These are phyloP conservation scores for Bothrops jararaca DNA, from an alignment of 2,113 vertebrate species.

Conservation along the genomic window DNA sequence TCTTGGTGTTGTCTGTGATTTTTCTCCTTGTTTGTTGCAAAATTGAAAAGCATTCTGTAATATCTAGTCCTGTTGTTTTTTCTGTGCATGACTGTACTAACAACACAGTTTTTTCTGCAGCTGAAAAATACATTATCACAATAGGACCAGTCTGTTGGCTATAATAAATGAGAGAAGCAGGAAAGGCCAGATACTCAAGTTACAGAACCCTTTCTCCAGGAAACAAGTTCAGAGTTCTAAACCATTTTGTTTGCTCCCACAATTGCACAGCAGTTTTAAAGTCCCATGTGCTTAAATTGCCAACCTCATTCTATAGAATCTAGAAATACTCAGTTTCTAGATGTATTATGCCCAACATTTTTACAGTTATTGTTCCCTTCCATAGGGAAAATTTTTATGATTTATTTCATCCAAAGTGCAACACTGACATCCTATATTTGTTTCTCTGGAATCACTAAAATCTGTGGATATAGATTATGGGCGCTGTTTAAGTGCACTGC, in stretches of 20 bases:
- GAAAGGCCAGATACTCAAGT: conserved; percentile 7
- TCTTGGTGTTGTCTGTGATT: conserved; percentile 44
- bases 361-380: neutral
- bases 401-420: neutral
- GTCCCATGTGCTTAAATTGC: neutral
- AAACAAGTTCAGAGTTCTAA: neutral
- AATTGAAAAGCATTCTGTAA: conserved; percentile 37
- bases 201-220: neutral
- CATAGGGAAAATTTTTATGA: neutral
- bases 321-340: neutral
- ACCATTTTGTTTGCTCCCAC: neutral
- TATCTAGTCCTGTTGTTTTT: neutral
- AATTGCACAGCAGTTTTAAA: neutral
- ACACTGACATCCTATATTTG: neutral
- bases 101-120: conserved; percentile 34
- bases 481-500: neutral
- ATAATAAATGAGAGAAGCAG: neutral
- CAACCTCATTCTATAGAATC: neutral
- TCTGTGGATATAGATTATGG: neutral
- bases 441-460: neutral
- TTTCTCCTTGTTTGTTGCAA: conserved; percentile 20
- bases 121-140: neutral
- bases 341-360: neutral
- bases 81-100: neutral
- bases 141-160: neutral